phyloP scores from a whole-genome alignment of 1,140 invertebrate genomes.

The Akabosia matsudoensis region DNA sequence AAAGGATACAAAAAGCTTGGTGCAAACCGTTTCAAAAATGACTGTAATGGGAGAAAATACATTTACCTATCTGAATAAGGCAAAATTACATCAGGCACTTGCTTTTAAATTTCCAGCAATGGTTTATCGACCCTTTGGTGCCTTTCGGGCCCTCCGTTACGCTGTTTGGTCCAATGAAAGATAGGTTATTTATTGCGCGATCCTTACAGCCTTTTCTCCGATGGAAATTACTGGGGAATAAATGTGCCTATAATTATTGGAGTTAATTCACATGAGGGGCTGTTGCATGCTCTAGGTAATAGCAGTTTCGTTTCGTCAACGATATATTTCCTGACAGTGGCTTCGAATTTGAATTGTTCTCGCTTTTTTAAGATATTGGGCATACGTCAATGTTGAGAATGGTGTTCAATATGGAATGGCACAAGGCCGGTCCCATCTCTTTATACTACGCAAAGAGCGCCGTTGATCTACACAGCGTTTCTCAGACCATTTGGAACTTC shows the following conservation, averaged over 20 bases:
- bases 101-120: constrained; percentile 21
- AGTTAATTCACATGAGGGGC: constrained; percentile 15
- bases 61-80: too few relatives aligned
- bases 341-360: not conserved
- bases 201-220: not conserved
- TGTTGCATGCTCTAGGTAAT: not conserved
- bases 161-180: not conserved
- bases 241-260: not conserved
- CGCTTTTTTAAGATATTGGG: not conserved
- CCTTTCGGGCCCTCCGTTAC: not conserved
- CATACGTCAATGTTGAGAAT: not conserved
- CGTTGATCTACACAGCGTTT: not conserved
- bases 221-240: not conserved
- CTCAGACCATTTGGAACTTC: not conserved
- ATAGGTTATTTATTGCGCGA: not conserved
- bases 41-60: too few relatives aligned
- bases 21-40: not conserved
- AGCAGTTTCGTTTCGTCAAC: too few relatives aligned
- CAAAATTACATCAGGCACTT: too few relatives aligned
- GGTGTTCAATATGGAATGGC: constrained; percentile 8
- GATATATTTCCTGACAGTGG: not conserved
- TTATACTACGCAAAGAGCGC: not conserved
- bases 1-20: not conserved
- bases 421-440: not conserved
- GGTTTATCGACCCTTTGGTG: constrained; percentile 2